Evolutionary conservation across 2,888 invertebrate genomes (phyloP).

Genomic region (Monopis laevigella): DNA sequence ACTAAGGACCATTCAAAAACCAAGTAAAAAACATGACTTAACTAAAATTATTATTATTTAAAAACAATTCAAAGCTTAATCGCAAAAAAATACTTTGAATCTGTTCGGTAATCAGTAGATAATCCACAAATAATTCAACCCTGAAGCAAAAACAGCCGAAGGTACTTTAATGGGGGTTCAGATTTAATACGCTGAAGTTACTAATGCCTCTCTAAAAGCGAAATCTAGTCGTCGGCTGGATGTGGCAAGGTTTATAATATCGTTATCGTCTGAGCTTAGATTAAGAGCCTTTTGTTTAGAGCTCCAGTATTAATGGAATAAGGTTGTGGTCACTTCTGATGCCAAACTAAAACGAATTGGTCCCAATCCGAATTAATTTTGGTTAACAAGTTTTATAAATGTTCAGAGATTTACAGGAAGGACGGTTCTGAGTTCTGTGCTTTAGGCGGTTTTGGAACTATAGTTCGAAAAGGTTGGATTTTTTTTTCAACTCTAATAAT

Average conservation of each 20-base stretch:
- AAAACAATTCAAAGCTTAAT: background rate
- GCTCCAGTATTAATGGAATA: constrained; percentile 40
- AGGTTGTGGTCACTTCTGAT: constrained; percentile 40
- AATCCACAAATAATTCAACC: no score
- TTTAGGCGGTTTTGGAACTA: no score
- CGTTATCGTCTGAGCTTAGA: constrained; percentile 52
- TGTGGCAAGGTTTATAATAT: constrained; percentile 45
- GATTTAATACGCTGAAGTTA: constrained; percentile 52
- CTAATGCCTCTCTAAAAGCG: constrained; percentile 55
- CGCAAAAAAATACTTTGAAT: background rate
- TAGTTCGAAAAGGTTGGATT: no score
- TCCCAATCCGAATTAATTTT: background rate
- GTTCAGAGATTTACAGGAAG: no score
- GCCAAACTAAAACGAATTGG: constrained; percentile 26
- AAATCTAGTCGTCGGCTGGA: constrained; percentile 41
- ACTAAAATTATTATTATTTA: background rate
- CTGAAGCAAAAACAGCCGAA: background rate
- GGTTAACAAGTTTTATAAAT: constrained; percentile 30
- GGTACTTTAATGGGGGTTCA: constrained; percentile 40
- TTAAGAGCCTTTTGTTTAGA: constrained; percentile 41
- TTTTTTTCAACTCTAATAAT: no score
- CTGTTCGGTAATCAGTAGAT: no score
- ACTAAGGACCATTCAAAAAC: no score
- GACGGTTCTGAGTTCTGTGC: no score
- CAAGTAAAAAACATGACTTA: no score